Evolutionary conservation across 2,797 vertebrate genomes (phyloP).

Genomic region (Platalea minor): DNA sequence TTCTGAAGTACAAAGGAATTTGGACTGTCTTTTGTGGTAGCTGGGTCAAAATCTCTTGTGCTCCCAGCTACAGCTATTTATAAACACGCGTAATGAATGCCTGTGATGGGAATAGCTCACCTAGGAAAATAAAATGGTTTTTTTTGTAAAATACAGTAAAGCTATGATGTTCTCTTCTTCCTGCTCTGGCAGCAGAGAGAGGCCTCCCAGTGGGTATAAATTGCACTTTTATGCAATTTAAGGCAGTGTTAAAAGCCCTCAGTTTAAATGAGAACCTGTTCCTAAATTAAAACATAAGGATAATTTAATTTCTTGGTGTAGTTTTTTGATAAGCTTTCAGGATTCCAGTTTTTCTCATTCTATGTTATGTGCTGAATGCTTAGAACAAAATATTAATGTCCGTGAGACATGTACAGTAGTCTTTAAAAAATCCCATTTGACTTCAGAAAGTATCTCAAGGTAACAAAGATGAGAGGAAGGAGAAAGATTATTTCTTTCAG

Average conservation of each 20-base stretch:
- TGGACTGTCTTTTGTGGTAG: background rate
- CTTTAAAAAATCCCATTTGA: background rate
- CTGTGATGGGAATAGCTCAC: background rate
- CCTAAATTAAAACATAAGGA: background rate
- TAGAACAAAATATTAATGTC: background rate
- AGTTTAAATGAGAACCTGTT: background rate
- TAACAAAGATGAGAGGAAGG: background rate
- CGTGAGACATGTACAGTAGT: background rate
- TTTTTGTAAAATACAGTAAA: background rate
- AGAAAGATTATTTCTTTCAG: background rate
- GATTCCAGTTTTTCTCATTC: background rate
- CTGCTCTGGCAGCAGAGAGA: background rate
- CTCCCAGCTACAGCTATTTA: slow-evolving; percentile 29
- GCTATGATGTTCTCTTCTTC: background rate
- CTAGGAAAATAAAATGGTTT: background rate
- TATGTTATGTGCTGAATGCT: background rate
- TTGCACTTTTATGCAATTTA: background rate
- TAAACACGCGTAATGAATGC: background rate
- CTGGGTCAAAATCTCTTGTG: slow-evolving; percentile 17
- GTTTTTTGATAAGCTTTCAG: background rate
- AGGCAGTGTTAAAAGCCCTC: background rate
- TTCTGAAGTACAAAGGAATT: slow-evolving; percentile 11
- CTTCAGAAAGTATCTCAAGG: background rate
- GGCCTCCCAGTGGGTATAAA: background rate
- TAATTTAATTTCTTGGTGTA: background rate